A percentile compares a stretch with the other conserved stretches of the same genome.
Evolutionary conservation across 2,113 vertebrate species (phyloP).

Genomic region (Cyanoramphus novaezelandiae): DNA sequence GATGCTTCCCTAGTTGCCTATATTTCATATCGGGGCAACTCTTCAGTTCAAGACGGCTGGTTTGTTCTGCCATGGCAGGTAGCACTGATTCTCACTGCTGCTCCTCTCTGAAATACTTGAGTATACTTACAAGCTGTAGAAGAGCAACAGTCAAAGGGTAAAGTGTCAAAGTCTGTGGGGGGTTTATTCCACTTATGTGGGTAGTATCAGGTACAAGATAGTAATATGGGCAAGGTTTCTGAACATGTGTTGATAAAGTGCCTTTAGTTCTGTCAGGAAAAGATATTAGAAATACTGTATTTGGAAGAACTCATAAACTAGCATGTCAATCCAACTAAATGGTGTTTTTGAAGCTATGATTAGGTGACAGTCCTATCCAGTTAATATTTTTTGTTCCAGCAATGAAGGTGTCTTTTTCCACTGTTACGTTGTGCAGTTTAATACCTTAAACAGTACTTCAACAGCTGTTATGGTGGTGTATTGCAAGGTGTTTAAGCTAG

Average conservation of each 20-base stretch:
- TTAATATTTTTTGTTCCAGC: not conserved
- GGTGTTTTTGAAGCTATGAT: not conserved
- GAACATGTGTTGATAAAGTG: not conserved
- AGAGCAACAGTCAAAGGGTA: not conserved
- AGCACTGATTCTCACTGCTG: not conserved
- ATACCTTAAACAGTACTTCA: not conserved
- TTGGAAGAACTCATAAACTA: not conserved
- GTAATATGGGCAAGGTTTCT: not conserved
- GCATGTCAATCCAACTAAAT: not conserved
- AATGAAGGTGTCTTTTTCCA: not conserved
- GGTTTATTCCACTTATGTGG: fast-evolving
- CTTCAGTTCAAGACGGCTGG: not conserved
- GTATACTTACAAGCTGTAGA: not conserved
- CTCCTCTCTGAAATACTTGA: not conserved
- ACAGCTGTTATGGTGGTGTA: not conserved
- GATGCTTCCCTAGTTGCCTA: not conserved
- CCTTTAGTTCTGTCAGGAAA: not conserved
- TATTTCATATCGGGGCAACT: not conserved
- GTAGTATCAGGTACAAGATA: not conserved
- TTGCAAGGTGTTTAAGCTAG: not conserved
- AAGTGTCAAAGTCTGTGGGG: not conserved
- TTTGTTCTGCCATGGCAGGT: not conserved
- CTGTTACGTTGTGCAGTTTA: not conserved
- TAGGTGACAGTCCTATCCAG: not conserved
- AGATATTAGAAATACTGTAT: not conserved